Evolutionary conservation across 2,888 invertebrate species (phyloP).

Genomic region (Globia sparganii): DNA sequence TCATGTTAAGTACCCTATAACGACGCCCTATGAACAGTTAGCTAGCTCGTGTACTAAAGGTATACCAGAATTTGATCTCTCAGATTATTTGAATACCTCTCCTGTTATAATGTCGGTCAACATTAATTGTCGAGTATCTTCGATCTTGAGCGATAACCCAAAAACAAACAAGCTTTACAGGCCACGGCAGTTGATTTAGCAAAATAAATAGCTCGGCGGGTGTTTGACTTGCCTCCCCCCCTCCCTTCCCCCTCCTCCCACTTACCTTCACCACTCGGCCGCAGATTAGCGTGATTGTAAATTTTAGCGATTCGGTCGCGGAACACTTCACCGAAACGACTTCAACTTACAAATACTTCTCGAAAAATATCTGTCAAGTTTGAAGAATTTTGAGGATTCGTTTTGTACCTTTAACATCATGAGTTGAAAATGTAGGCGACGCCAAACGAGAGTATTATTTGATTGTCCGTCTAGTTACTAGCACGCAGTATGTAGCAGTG

Average conservation of each 20-base stretch:
- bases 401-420: constrained; percentile 24
- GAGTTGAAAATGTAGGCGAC: constrained; percentile 1
- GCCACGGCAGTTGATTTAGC: constrained; percentile 13
- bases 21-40: neutral
- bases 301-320: constrained; percentile 6
- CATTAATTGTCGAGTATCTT: neutral
- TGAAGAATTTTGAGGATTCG: constrained; percentile 11
- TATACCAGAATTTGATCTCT: neutral
- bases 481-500: neutral
- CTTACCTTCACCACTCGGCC: neutral
- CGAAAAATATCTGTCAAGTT: constrained; percentile 27
- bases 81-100: neutral
- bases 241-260: no score
- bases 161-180: neutral
- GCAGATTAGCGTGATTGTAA: constrained; percentile 42
- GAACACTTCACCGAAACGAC: constrained; percentile 40
- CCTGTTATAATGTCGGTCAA: neutral
- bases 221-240: no score
- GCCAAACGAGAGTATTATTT: neutral
- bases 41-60: neutral
- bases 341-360: constrained; percentile 41
- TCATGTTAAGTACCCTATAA: neutral
- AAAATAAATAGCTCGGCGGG: constrained; percentile 4
- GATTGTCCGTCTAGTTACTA: neutral
- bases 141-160: neutral